Base-by-base conservation (phyloP, 2,113 vertebrate species). In the Brienomyrus brachyistius region DNA sequence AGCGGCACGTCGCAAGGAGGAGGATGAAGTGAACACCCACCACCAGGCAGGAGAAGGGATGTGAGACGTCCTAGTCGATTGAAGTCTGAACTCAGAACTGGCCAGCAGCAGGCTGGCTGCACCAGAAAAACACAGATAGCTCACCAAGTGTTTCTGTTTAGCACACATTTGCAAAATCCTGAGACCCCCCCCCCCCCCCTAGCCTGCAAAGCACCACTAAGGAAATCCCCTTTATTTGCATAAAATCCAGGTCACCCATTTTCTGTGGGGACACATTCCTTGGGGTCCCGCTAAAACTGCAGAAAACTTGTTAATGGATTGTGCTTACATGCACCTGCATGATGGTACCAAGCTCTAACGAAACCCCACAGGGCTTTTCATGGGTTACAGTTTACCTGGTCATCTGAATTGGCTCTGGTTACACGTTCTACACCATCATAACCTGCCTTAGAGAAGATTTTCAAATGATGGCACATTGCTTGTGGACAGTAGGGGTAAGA, bases 211-310 rank as follows among this genome's bases (percentile, higher is more conserved):
- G 86, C 35, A 17, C 15, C 87, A 62, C 35, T 35, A 43, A 62
- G 87, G 87, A 54, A 88, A 21, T n/a, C 19, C 85, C 87, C 19
- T 45, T 40, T 17, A 66, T 88, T 88, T 88, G 40, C 56, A 88
- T 88, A 88, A 88, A 88, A 88, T 88, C 56, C 87, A 66, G 87
- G 87, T 66, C 31, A 66, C 87, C 56, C 54, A 66, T 66, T 88
- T 88, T 88, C 87, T 66, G 31, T 66, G 87, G 56, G 56, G 56
- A 88, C 5, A 43, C 86, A 43, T 88, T 88, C 45, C 82, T 47
- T 23, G 15, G 80, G 43, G 45, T 23, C 8, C 45, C 45, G 1
- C 56, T 66, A 47, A 56, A 45, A 47, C 56, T 21, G 87, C 13
- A 86, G 50, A 19, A 27, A 27, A 48, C 45, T 31, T 86, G 11